A percentile compares a stretch with the other conserved stretches of the same genome.
Evolutionary conservation across 1,140 invertebrate genomes (phyloP).

Genomic region (Pseudomyrmex cubaensis): DNA sequence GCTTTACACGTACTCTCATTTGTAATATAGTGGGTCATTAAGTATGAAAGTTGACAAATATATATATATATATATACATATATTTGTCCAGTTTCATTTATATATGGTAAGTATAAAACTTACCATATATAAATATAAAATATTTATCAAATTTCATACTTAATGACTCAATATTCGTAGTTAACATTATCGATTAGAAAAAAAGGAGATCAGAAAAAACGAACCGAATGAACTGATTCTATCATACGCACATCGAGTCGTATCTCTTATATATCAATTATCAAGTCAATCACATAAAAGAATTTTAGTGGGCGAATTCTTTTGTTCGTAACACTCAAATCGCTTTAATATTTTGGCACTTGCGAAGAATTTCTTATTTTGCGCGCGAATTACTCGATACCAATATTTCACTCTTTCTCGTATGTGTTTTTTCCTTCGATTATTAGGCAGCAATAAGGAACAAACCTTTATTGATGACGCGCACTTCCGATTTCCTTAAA

Average conservation of each 20-base stretch:
- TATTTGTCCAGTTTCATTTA: too few species aligned
- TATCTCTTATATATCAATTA: slow-evolving; percentile 49
- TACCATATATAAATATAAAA: slow-evolving; percentile 28
- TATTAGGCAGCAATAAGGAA: too few species aligned
- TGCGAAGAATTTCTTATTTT: slow-evolving; percentile 54
- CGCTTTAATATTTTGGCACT: slow-evolving; percentile 69
- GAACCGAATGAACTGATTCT: slow-evolving; percentile 25
- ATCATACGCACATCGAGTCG: slow-evolving; percentile 61
- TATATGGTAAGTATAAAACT: too few species aligned
- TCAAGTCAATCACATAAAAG: not conserved
- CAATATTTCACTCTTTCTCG: not conserved
- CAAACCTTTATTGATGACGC: too few species aligned
- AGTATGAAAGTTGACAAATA: not conserved
- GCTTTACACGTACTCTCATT: too few species aligned
- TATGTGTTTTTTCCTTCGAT: too few species aligned
- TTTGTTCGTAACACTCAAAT: slow-evolving; percentile 26
- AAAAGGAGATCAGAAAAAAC: slow-evolving; percentile 46
- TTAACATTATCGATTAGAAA: slow-evolving; percentile 50
- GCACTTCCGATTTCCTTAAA: too few species aligned
- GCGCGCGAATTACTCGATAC: slow-evolving; percentile 7
- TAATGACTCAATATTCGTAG: slow-evolving; percentile 46
- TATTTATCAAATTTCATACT: not conserved
- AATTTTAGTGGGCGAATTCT: not conserved
- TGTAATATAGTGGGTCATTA: too few species aligned
- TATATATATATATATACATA: not conserved